Evolutionary conservation across 2,797 vertebrate genomes (phyloP).

Genomic region (Anniella stebbinsi): DNA sequence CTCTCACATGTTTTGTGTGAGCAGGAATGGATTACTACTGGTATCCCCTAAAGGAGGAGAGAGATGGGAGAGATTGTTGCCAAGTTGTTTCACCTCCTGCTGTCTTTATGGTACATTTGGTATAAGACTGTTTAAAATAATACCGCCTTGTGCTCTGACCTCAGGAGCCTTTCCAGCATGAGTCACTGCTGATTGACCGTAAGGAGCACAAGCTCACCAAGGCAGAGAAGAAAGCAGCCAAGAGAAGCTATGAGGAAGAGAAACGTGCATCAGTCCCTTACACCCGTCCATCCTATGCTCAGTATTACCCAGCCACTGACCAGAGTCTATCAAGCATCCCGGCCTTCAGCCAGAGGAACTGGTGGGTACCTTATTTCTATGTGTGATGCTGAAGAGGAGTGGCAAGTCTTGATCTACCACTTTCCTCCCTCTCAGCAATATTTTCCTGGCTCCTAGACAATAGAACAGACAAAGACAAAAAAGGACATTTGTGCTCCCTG

Average conservation of each 20-base stretch:
- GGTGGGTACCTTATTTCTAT: slow-evolving; percentile 80
- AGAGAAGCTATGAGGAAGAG: slow-evolving; percentile 98
- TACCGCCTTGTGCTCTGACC: slow-evolving; percentile 47
- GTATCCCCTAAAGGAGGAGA: background rate
- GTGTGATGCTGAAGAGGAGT: background rate
- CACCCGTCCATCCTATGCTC: slow-evolving; percentile 94
- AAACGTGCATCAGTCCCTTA: slow-evolving; percentile 97
- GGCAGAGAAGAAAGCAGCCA: slow-evolving; percentile 98
- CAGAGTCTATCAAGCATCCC: slow-evolving; percentile 92
- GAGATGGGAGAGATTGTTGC: background rate
- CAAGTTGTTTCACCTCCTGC: slow-evolving; percentile 25
- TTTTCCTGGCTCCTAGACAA: background rate
- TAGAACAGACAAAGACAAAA: background rate
- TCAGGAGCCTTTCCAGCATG: slow-evolving; percentile 96
- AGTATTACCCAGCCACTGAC: slow-evolving; percentile 96
- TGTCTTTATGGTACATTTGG: slow-evolving; percentile 23
- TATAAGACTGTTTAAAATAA: slow-evolving; percentile 49
- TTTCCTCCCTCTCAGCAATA: background rate
- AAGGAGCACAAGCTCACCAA: slow-evolving; percentile 98
- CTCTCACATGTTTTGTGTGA: background rate
- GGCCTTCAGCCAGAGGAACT: slow-evolving; percentile 95
- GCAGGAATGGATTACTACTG: background rate
- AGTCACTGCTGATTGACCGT: slow-evolving; percentile 95
- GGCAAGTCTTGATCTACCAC: background rate
- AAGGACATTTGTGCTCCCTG: too few species aligned